Base-by-base conservation (phyloP, 2,888 invertebrate genomes). In the Dynastes tityus region DNA sequence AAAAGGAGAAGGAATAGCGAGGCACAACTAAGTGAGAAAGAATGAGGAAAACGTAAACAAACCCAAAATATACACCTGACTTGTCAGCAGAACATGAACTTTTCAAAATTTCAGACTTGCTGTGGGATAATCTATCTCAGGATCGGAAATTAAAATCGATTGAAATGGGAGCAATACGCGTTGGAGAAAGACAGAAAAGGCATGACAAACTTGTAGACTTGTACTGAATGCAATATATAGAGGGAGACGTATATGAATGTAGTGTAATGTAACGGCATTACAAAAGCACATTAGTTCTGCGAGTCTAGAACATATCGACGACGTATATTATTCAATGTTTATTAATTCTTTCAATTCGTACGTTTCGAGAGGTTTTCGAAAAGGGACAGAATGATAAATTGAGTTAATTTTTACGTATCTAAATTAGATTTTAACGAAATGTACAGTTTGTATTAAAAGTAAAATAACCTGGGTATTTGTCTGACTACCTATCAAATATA, bases 61-160 rank as follows among this genome's bases (percentile, higher is more conserved):
- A 40, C 40, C 4, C 29, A 22, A 49, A 63, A 61, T 51, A 71
- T 71, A 63, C 73, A 78, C 64, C 64, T 78, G 64, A 51, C 55
- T 76, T 80, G 76, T 79, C 64, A 76, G 74, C 78, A 73, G 73
- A 73, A 77, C 74, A 76, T 80, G 78, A 77, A 80, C 76, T 81
- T 82, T 73, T 79, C 76, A 82, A 84, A 82, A 83, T 80, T 81
- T 77, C 65, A 51, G 78, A 81, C 81, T 81, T 79, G 80, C 76
- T 80, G 67, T 79, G 80, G 82, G 81, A 84, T 83, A 83, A 84
- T 84, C 80, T 82, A 81, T 81, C 83, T 83, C 79, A 75, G 82
- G 82, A 82, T 84, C 84, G 84, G 84, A 84, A 84, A 84, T 84
- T 84, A 84, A 84, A 84, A 84, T 84, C 84, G 84, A 83, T 84